Percentiles rank a stretch among this genome's conserved stretches.
phyloP scores from a whole-genome alignment of 2,797 vertebrate genomes.

The Lepus townsendii region DNA sequence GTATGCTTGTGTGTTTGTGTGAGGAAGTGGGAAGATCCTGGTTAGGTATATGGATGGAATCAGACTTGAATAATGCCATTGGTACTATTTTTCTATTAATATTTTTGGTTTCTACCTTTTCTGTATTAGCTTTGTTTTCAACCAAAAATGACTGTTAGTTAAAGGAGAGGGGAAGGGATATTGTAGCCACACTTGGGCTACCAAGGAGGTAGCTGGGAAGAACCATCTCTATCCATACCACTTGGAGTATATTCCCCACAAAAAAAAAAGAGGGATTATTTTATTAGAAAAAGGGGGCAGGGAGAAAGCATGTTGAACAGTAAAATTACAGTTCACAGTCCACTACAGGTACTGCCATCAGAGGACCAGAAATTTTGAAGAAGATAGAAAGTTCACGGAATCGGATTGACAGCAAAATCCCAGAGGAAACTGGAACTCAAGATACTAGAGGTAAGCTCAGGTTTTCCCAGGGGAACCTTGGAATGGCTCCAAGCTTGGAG shows the following conservation, averaged over 20 bases:
- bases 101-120: slow-evolving; percentile 35
- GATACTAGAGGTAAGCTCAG: slow-evolving; percentile 68
- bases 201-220: slow-evolving; percentile 8
- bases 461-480: slow-evolving; percentile 60
- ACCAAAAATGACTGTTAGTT: background rate
- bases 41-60: background rate
- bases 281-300: slow-evolving; percentile 8
- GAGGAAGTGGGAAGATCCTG: background rate
- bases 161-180: slow-evolving; percentile 1
- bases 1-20: background rate
- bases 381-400: slow-evolving; percentile 71
- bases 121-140: slow-evolving; percentile 55
- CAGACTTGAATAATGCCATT: slow-evolving; percentile 45
- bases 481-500: slow-evolving; percentile 55
- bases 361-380: slow-evolving; percentile 73
- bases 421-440: slow-evolving; percentile 65
- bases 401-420: slow-evolving; percentile 65
- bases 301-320: slow-evolving; percentile 64
- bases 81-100: slow-evolving; percentile 16
- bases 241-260: background rate
- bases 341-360: slow-evolving; percentile 66
- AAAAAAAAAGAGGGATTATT: slow-evolving; percentile 35
- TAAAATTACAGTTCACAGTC: slow-evolving; percentile 76
- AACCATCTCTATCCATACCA: slow-evolving; percentile 19
- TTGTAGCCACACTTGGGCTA: slow-evolving; percentile 11